phyloP scores from a whole-genome alignment of 2,797 vertebrate species.

The Crenuchus spilurus region DNA sequence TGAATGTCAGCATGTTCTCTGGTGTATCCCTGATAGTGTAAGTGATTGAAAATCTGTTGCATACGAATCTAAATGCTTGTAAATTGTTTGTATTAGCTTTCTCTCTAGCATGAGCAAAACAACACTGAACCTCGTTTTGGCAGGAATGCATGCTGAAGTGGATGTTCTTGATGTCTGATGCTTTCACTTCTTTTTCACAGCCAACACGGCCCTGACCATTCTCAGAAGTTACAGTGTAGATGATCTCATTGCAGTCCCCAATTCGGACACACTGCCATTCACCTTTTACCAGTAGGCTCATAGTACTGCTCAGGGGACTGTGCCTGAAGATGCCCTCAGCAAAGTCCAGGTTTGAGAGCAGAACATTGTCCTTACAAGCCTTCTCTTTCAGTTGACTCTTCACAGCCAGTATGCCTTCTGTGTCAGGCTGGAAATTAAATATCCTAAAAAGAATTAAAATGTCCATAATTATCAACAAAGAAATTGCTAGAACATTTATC shows the following conservation, averaged over 20 bases:
- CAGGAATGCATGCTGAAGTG: conserved; percentile 23
- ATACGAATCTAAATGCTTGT: background rate
- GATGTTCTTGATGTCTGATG: background rate
- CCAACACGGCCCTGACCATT: background rate
- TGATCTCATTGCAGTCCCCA: background rate
- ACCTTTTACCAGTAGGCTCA: conserved; percentile 4
- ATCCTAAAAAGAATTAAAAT: background rate
- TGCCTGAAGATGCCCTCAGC: background rate
- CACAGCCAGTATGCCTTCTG: background rate
- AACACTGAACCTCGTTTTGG: background rate
- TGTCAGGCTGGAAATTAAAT: background rate
- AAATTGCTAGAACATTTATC: too few species aligned
- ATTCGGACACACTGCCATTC: background rate
- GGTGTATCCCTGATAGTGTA: background rate
- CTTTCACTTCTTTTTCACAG: too few species aligned
- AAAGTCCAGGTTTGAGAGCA: conserved; percentile 8
- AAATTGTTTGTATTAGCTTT: background rate
- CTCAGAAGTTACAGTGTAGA: background rate
- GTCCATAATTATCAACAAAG: background rate
- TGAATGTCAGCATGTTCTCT: background rate
- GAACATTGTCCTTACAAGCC: background rate
- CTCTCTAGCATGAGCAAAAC: background rate
- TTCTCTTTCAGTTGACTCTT: background rate
- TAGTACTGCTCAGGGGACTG: background rate
- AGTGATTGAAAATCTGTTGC: conserved; percentile 19